Conservation (phyloP, 2,113 vertebrate genomes). For the Mastomys natalensis region DNA sequence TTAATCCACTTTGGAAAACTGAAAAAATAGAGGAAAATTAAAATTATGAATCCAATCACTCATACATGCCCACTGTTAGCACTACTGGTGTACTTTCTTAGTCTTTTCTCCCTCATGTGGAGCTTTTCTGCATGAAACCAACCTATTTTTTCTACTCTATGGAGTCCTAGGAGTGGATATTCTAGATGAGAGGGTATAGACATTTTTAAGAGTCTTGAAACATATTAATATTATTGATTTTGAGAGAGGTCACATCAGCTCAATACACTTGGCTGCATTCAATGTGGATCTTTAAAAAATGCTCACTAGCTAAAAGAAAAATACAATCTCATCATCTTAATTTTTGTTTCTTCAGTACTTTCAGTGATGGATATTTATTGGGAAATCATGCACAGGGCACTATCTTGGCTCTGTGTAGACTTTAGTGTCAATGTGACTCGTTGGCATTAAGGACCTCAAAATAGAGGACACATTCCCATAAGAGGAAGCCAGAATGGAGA, state of each 20-base stretch:
- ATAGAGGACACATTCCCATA: not conserved
- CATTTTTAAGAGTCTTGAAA: conserved; percentile 29
- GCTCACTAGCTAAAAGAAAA: not conserved
- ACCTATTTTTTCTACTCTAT: not conserved
- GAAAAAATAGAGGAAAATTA: conserved; percentile 22
- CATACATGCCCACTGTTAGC: not conserved
- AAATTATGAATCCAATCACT: not conserved
- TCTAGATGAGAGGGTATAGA: not conserved
- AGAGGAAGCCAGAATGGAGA: no score
- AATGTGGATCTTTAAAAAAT: not conserved
- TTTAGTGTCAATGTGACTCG: not conserved
- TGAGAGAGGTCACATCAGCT: not conserved
- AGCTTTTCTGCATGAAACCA: conserved; percentile 10
- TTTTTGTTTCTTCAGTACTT: conserved; percentile 46
- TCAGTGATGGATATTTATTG: not conserved
- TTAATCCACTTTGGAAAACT: conserved; percentile 3
- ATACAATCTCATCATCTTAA: not conserved
- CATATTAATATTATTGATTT: not conserved
- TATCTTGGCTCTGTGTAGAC: not conserved
- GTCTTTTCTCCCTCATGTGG: not conserved
- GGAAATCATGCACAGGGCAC: not conserved
- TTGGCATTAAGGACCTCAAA: not conserved
- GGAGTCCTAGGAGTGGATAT: not conserved
- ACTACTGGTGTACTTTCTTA: not conserved
- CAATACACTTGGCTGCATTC: not conserved